These are phyloP conservation scores for Neotoma lepida DNA, from an alignment of 2,113 vertebrate species.

Conservation along the genomic window DNA sequence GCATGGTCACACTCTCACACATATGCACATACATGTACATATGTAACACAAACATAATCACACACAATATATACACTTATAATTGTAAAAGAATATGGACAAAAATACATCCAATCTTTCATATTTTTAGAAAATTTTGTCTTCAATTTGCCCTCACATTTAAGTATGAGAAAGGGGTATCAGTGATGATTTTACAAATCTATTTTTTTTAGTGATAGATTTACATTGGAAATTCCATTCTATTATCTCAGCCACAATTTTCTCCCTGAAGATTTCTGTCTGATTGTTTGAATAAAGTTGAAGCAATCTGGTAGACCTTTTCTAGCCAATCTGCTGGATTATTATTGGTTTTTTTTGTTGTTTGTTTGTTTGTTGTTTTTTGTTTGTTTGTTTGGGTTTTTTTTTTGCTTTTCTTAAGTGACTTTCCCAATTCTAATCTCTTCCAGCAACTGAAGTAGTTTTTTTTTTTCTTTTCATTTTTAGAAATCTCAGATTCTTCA, in stretches of 20 bases:
- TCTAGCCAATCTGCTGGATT: constrained; percentile 48
- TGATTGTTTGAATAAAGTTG: neutral
- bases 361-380: no score
- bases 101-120: neutral
- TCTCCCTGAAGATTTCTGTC: neutral
- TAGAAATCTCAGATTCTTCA: neutral
- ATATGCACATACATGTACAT: neutral
- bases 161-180: neutral
- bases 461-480: neutral
- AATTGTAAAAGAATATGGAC: neutral
- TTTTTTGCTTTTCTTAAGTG: constrained; percentile 27
- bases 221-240: neutral
- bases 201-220: constrained; percentile 22
- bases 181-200: neutral
- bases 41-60: neutral
- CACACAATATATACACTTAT: neutral
- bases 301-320: constrained; percentile 36
- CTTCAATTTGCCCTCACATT: neutral
- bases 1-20: neutral
- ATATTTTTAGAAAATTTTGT: neutral
- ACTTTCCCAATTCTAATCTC: constrained; percentile 15
- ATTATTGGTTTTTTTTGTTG: no score
- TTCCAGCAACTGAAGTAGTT: neutral
- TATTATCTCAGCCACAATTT: neutral
- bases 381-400: no score